Conservation (phyloP, 2,888 invertebrate species). For the Rugalucina vietnamica region DNA sequence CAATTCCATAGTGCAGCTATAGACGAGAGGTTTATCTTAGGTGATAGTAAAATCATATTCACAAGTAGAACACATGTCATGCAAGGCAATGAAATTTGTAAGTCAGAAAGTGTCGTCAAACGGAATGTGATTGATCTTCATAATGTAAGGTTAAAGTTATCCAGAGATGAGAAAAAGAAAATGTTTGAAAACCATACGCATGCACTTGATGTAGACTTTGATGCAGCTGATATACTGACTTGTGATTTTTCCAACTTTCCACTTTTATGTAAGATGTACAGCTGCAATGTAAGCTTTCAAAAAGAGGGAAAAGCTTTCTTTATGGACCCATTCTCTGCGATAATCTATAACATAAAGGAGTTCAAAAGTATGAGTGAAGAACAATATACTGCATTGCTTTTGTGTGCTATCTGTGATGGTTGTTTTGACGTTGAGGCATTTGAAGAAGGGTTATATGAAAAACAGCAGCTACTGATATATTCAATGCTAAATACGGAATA, state of each 20-base stretch:
- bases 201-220: neutral
- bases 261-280: neutral
- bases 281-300: slow-evolving; percentile 9
- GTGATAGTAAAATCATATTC: neutral
- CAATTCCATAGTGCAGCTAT: neutral
- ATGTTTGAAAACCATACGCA: neutral
- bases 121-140: slow-evolving; percentile 3
- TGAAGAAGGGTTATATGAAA: neutral
- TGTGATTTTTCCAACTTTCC: neutral
- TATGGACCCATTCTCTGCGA: neutral
- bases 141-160: neutral
- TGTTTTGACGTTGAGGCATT: neutral
- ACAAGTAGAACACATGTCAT: slow-evolving; percentile 4
- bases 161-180: neutral
- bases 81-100: neutral
- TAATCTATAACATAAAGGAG: neutral
- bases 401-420: slow-evolving; percentile 2
- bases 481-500: neutral
- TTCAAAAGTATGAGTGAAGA: neutral
- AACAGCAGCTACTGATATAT: neutral
- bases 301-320: slow-evolving; percentile 14
- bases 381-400: neutral
- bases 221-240: neutral
- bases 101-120: neutral
- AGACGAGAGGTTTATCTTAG: neutral